Evolutionary conservation across 2,797 vertebrate genomes (phyloP).

Genomic region (Melopsittacus undulatus): DNA sequence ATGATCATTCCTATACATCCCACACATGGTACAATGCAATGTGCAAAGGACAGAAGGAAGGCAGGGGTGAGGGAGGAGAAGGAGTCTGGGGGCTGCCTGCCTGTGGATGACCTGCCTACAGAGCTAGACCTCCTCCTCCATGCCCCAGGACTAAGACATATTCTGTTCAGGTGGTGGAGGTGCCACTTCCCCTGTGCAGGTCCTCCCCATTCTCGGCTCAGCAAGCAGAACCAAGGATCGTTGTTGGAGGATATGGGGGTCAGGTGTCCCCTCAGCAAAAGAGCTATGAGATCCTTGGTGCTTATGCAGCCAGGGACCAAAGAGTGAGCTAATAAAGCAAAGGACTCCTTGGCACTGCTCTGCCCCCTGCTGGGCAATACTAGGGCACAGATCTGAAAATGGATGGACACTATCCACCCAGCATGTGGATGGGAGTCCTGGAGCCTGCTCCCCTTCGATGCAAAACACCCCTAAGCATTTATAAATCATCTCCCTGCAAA

Average conservation of each 20-base stretch:
- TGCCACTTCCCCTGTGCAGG: neutral
- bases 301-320: neutral
- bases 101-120: neutral
- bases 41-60: too few species aligned
- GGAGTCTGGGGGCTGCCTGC: too few species aligned
- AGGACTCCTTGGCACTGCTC: neutral
- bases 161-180: neutral
- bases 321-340: neutral
- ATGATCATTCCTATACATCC: too few species aligned
- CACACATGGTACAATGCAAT: too few species aligned
- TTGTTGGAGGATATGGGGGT: neutral
- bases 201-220: neutral
- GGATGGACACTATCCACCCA: fast-evolving
- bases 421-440: fast-evolving
- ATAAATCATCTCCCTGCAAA: neutral
- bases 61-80: too few species aligned
- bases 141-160: neutral
- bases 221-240: neutral
- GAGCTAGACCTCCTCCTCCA: neutral
- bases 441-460: neutral
- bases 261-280: neutral
- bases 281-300: neutral
- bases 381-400: neutral
- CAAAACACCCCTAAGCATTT: neutral
- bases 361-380: neutral